phyloP scores from a whole-genome alignment of 2,888 invertebrate genomes.

The Belgica antarctica region DNA sequence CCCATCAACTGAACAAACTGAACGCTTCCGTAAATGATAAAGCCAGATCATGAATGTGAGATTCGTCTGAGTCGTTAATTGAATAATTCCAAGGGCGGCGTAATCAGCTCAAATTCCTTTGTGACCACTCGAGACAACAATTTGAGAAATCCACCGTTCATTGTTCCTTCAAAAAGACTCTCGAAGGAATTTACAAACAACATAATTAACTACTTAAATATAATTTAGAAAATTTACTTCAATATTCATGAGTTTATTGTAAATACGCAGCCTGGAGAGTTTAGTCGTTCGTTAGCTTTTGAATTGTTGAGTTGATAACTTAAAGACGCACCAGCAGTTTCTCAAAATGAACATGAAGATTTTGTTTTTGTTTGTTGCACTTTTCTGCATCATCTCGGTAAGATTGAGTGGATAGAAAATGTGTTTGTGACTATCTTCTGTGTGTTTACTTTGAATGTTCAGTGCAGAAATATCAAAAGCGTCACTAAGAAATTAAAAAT shows the following conservation, averaged over 20 bases:
- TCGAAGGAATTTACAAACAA: slow-evolving; percentile 20
- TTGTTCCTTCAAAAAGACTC: neutral
- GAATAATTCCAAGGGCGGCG: slow-evolving; percentile 8
- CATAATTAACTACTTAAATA: slow-evolving; percentile 23
- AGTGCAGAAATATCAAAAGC: no score
- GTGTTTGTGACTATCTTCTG: no score
- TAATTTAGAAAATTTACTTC: slow-evolving; percentile 34
- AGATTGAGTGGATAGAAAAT: no score
- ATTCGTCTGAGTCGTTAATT: slow-evolving; percentile 29
- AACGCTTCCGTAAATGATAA: slow-evolving; percentile 23
- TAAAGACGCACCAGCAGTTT: neutral
- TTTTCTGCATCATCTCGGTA: slow-evolving; percentile 42
- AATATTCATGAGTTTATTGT: slow-evolving; percentile 17
- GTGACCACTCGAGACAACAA: no score
- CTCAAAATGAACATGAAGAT: slow-evolving; percentile 40
- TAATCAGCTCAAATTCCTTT: neutral
- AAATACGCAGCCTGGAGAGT: slow-evolving; percentile 17
- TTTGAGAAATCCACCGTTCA: neutral
- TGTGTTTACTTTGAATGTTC: no score
- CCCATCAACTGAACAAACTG: slow-evolving; percentile 25
- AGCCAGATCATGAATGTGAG: slow-evolving; percentile 7
- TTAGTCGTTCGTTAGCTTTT: slow-evolving; percentile 18
- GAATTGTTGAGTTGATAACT: neutral
- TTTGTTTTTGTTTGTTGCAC: slow-evolving; percentile 40
- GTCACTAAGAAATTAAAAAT: neutral